A percentile compares a stretch with the other conserved stretches of the same genome.
Evolutionary conservation across 2,113 vertebrate genomes (phyloP).

Genomic region (Drymodes brunneopygia): DNA sequence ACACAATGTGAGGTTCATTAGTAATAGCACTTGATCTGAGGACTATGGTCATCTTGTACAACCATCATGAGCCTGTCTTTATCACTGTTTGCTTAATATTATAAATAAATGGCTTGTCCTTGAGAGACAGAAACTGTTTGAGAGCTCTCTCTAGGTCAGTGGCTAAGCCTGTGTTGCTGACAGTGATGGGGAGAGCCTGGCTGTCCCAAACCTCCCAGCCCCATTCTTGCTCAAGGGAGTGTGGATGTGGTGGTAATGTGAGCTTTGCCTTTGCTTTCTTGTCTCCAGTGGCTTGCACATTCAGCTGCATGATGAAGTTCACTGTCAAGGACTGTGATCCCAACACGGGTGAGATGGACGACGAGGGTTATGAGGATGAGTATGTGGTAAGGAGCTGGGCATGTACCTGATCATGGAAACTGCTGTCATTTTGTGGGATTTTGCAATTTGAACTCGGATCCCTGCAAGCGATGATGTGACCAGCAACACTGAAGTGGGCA

Average conservation of each 20-base stretch:
- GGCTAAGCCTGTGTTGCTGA: background rate
- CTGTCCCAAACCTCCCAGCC: background rate
- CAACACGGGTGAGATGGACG: constrained; percentile 74
- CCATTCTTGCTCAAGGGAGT: rapidly evolving
- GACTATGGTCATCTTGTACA: background rate
- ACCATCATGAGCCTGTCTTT: background rate
- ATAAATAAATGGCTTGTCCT: background rate
- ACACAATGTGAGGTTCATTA: background rate
- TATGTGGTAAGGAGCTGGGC: constrained; percentile 77
- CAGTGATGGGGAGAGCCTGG: background rate
- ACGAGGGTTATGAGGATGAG: constrained; percentile 81
- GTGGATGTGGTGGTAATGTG: background rate
- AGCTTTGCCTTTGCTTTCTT: background rate
- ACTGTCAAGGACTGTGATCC: constrained; percentile 82
- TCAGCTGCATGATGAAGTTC: constrained; percentile 85
- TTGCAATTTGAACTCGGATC: background rate
- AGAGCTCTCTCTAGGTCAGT: background rate
- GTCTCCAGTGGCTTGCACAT: constrained; percentile 75
- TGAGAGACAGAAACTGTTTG: background rate
- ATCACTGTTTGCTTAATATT: background rate
- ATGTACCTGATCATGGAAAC: background rate
- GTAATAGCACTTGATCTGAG: background rate
- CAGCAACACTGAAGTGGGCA: background rate
- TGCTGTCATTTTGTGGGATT: background rate
- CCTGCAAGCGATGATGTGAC: background rate